Percentiles rank a stretch among this genome's conserved stretches.
Evolutionary conservation across 2,113 vertebrate genomes (phyloP).

Genomic region (Capricornis sumatraensis): DNA sequence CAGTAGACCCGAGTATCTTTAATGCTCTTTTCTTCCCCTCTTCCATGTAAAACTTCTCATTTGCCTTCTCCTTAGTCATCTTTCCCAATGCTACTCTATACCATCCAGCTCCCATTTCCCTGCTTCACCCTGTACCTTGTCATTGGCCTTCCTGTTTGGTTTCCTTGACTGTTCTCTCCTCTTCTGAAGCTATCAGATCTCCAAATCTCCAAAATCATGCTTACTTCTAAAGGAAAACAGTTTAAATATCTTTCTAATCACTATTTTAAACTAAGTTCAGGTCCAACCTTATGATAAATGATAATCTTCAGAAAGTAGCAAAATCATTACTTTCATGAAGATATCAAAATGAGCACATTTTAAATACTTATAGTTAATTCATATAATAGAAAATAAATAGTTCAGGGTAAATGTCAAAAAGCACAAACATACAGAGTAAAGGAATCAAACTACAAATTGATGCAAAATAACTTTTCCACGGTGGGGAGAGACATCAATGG

Average conservation of each 20-base stretch:
- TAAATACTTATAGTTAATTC: not conserved
- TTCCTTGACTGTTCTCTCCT: not conserved
- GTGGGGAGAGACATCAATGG: not conserved
- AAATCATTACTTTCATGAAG: not conserved
- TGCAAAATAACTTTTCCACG: not conserved
- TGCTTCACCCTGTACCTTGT: not conserved
- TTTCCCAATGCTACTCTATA: accelerated
- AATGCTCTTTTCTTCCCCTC: not conserved
- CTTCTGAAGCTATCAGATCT: not conserved
- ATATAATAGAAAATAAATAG: not conserved
- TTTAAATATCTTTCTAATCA: not conserved
- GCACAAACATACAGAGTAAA: not conserved
- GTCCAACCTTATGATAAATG: not conserved
- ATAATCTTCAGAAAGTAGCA: not conserved
- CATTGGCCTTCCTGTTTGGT: not conserved
- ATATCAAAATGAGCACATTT: not conserved
- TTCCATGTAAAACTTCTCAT: not conserved
- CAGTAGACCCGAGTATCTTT: not conserved
- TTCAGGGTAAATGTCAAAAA: not conserved
- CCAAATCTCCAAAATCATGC: not conserved
- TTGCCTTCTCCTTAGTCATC: not conserved
- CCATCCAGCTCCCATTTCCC: too few species aligned
- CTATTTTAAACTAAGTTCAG: not conserved
- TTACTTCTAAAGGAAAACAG: not conserved
- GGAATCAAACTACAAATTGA: not conserved